Conservation (phyloP, 2,888 invertebrate genomes). For the Panzeria rudis region DNA sequence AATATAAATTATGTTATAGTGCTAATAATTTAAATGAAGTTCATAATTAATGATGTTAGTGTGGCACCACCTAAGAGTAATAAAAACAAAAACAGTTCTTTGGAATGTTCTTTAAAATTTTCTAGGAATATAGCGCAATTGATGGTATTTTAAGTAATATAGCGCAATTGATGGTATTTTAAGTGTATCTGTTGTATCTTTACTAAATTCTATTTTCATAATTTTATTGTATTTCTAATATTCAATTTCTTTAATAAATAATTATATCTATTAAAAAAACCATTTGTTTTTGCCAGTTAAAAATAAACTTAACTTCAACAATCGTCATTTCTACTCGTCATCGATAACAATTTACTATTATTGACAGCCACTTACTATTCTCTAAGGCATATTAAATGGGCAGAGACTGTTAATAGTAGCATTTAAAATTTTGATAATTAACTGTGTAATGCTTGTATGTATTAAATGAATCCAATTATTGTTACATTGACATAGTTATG, state of each 20-base stretch:
- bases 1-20: background rate
- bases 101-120: background rate
- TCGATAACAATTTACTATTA: too few relatives aligned
- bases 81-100: background rate
- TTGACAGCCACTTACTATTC: too few relatives aligned
- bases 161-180: background rate
- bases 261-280: too few relatives aligned
- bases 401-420: too few relatives aligned
- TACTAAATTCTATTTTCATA: constrained; percentile 1
- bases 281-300: background rate
- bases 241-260: constrained; percentile 43
- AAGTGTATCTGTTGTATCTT: constrained; percentile 17
- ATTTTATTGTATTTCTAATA: constrained; percentile 4
- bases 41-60: background rate
- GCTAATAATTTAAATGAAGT: background rate
- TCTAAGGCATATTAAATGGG: too few relatives aligned
- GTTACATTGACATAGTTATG: too few relatives aligned
- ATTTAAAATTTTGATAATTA: too few relatives aligned
- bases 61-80: constrained; percentile 1
- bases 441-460: too few relatives aligned
- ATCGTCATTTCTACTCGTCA: too few relatives aligned
- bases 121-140: background rate
- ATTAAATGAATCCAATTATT: too few relatives aligned
- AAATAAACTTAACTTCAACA: too few relatives aligned
- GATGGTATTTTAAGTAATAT: too few relatives aligned